Evolutionary conservation across 2,797 vertebrate species (phyloP).

Genomic region (Urocyon cinereoargenteus): DNA sequence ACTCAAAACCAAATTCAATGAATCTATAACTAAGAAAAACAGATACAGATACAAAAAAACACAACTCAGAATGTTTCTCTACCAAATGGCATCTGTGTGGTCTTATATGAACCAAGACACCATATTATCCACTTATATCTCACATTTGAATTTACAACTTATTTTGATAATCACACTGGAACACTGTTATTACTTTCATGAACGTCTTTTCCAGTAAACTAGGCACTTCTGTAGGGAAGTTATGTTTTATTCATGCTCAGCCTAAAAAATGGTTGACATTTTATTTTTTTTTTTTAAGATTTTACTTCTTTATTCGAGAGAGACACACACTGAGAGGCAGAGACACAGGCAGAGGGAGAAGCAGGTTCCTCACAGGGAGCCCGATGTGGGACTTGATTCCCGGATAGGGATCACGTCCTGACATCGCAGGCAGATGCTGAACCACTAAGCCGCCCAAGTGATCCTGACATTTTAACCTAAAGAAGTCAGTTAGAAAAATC

Average conservation of each 20-base stretch:
- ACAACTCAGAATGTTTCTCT: not conserved
- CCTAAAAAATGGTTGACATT: not conserved
- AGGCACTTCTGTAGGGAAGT: not conserved
- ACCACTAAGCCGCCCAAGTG: too few relatives aligned
- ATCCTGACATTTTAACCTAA: not conserved
- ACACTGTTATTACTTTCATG: not conserved
- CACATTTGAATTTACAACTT: not conserved
- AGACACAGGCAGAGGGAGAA: too few relatives aligned
- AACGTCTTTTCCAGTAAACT: not conserved
- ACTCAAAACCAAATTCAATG: not conserved
- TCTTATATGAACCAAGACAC: not conserved
- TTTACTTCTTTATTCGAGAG: too few relatives aligned
- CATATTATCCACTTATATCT: not conserved
- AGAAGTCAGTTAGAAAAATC: not conserved
- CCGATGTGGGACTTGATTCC: too few relatives aligned
- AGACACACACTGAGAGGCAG: too few relatives aligned
- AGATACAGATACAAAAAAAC: not conserved
- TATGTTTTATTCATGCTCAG: not conserved
- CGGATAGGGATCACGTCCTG: too few relatives aligned
- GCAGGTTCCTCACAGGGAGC: too few relatives aligned
- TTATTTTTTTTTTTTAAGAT: slow-evolving; percentile 14
- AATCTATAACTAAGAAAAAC: not conserved
- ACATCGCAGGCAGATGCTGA: too few relatives aligned
- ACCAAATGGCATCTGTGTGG: not conserved
- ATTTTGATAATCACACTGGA: not conserved